phyloP scores from a whole-genome alignment of 2,113 vertebrate genomes.

The Hippocampus comes region DNA sequence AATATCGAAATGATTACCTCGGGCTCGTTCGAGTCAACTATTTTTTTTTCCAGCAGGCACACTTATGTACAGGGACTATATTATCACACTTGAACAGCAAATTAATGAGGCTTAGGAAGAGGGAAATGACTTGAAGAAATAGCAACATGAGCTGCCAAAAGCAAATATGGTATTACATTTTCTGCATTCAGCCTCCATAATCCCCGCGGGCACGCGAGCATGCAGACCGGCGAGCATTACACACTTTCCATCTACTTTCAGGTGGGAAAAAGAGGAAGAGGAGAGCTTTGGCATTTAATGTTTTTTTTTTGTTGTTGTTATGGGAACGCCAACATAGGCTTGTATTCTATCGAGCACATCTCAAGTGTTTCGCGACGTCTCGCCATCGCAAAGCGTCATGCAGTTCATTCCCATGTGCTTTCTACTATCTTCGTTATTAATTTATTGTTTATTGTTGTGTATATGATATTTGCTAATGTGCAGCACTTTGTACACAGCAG shows the following conservation, averaged over 20 bases:
- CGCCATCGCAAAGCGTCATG: too few relatives aligned
- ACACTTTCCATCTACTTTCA: slow-evolving; percentile 20
- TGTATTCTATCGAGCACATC: too few relatives aligned
- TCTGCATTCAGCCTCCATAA: not conserved
- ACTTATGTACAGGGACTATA: slow-evolving; percentile 17
- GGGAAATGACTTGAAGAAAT: slow-evolving; percentile 17
- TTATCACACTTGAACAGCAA: slow-evolving; percentile 10
- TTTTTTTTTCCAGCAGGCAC: slow-evolving; percentile 5
- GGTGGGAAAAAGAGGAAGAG: not conserved
- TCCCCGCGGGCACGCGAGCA: not conserved
- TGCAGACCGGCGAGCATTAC: not conserved
- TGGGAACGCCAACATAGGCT: too few relatives aligned
- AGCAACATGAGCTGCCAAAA: slow-evolving; percentile 3
- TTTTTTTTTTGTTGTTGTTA: too few relatives aligned
- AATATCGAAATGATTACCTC: slow-evolving; percentile 15
- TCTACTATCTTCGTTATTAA: too few relatives aligned
- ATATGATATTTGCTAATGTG: too few relatives aligned
- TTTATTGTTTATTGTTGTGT: too few relatives aligned
- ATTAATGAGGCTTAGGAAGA: slow-evolving; percentile 17
- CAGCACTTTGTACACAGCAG: too few relatives aligned
- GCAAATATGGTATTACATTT: not conserved
- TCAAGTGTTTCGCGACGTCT: too few relatives aligned
- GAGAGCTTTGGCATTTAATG: not conserved
- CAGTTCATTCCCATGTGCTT: too few relatives aligned
- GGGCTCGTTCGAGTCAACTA: slow-evolving; percentile 1